Base-by-base conservation (phyloP, 1,140 invertebrate species). In the Ctenoplectra terminalis region DNA sequence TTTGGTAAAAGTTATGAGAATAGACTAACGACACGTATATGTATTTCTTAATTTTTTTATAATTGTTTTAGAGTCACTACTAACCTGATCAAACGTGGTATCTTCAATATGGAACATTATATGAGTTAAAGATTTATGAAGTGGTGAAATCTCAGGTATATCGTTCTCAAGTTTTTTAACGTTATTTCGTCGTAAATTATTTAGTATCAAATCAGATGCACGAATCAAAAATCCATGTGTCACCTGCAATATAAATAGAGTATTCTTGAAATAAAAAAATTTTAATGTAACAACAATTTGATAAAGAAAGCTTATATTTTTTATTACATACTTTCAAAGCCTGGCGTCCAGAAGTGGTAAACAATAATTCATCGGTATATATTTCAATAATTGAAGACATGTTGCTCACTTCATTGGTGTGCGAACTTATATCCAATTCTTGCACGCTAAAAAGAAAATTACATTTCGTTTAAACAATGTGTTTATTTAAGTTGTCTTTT, bases 41-140 rank as follows among this genome's bases (percentile, higher is more conserved):
- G n/a, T n/a, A n/a, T n/a, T n/a, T n/a, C n/a, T n/a, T n/a, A n/a
- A n/a, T n/a, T n/a, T n/a, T n/a, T n/a, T n/a, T n/a, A n/a, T n/a
- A n/a, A n/a, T n/a, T n/a, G n/a, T n/a, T 40, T 40, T 40, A 6
- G n/a, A 54, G 31, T 64, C 15, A 75, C 67, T 31, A 81, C 69
- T 85, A 91, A 96, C 96, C 93, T 96, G 95, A 93, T 97, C 96
- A 84, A 97, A 97, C 5, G 95, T 95, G 26, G 92, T 92, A 71
- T 95, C 94, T 15, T 96, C 96, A 60, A 97, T 96, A 83, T 96
- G 96, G 88, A 97, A 97, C 96, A 97, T 97, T 29, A 95, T 95
- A 87, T 96, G 95, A 4, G 97, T 91, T 4, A 97, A 92, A 0
- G 95, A 94, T 31, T 95, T 95, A n/a, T 92, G 91, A 75, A 94